Percentiles rank a stretch among this genome's conserved stretches.
Conservation (phyloP, 2,888 invertebrate genomes). For the Lycaena phlaeas region DNA sequence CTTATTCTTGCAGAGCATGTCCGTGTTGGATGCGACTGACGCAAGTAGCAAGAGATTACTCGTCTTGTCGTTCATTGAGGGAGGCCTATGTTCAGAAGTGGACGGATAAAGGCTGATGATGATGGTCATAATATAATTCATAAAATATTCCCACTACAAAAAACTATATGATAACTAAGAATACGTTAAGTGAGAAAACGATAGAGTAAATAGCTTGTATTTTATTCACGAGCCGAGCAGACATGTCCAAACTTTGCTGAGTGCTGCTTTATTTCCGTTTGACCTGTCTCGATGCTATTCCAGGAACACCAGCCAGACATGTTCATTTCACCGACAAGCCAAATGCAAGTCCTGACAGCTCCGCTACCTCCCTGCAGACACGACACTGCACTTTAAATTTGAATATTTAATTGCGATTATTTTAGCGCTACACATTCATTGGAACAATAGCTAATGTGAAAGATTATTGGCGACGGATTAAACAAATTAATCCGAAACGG, state of each 20-base stretch:
- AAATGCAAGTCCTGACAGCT: conserved; percentile 57
- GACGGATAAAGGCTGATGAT: no score
- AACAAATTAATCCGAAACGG: not conserved
- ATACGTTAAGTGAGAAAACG: not conserved
- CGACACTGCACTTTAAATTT: conserved; percentile 60
- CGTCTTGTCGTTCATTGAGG: no score
- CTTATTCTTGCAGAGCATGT: no score
- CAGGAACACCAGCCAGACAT: conserved; percentile 58
- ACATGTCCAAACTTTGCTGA: conserved; percentile 64
- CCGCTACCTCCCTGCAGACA: conserved; percentile 45
- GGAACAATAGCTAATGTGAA: not conserved
- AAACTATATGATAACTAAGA: not conserved
- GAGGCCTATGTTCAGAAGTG: no score
- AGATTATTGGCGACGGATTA: not conserved
- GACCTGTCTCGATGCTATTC: conserved; percentile 64
- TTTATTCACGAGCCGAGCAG: conserved; percentile 64
- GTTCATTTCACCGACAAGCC: conserved; percentile 59
- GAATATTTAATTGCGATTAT: conserved; percentile 59
- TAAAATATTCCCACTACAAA: no score
- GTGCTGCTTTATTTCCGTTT: conserved; percentile 68
- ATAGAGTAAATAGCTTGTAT: conserved; percentile 36
- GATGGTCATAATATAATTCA: no score
- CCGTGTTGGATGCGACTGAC: no score
- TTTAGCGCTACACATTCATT: not conserved
- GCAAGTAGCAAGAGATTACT: no score